Evolutionary conservation across 2,888 invertebrate genomes (phyloP).

Genomic region (Athrips mouffetella): DNA sequence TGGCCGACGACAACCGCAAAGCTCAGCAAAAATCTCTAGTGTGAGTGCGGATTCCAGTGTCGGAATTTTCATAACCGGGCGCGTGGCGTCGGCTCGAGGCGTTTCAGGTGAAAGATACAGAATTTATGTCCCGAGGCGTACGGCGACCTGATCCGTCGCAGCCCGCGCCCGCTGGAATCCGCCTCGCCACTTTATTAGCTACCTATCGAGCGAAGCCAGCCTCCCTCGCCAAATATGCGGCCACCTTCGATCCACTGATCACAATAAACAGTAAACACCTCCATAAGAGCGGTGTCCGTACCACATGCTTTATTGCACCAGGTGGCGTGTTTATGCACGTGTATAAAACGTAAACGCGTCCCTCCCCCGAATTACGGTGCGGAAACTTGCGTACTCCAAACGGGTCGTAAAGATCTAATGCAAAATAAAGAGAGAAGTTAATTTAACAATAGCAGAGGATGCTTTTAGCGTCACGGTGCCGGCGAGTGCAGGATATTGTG

Average conservation of each 20-base stretch:
- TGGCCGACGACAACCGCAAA: constrained; percentile 66
- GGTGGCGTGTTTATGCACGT: constrained; percentile 49
- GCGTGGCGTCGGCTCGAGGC: constrained; percentile 48
- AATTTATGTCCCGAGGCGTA: constrained; percentile 58
- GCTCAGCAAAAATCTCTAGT: constrained; percentile 72
- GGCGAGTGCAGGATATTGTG: constrained; percentile 67
- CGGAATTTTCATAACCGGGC: constrained; percentile 75
- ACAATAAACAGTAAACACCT: constrained; percentile 48
- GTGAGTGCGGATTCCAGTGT: constrained; percentile 67
- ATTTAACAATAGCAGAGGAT: constrained; percentile 47
- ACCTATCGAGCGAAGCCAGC: constrained; percentile 24
- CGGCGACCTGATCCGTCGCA: constrained; percentile 37
- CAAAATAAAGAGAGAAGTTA: constrained; percentile 26
- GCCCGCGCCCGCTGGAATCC: constrained; percentile 36
- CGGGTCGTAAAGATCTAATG: constrained; percentile 4
- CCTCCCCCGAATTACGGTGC: constrained; percentile 12
- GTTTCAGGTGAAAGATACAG: constrained; percentile 61
- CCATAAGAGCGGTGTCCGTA: constrained; percentile 46
- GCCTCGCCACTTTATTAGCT: constrained; percentile 53
- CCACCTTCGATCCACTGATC: constrained; percentile 33
- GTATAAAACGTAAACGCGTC: constrained; percentile 47
- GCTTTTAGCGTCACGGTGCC: constrained; percentile 46
- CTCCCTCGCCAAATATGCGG: constrained; percentile 45
- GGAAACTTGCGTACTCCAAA: constrained; percentile 10
- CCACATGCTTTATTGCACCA: constrained; percentile 55